Evolutionary conservation across 2,797 vertebrate genomes (phyloP), one percentile per base, ranked within the genome.

Genomic region (Thalassophryne amazonica): DNA sequence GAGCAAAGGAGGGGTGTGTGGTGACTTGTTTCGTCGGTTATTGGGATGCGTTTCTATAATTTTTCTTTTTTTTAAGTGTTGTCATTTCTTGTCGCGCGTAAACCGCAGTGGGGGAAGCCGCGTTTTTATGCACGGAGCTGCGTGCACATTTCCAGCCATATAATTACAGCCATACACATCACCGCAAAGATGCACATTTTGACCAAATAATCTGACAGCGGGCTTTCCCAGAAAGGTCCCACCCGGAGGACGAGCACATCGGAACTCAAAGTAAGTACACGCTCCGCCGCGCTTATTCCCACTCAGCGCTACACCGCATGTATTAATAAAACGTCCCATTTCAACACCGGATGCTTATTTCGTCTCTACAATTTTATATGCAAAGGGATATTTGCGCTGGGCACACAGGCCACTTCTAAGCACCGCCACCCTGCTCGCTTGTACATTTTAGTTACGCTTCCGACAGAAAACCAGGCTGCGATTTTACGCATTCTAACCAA

Each of bases 261-360:
- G 64, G 35, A 79, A 86, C 72, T 71, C 48, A 73, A 59, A 78
- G 86, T 88, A 75, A 87, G 86, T 88, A 79, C 71, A 73, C 74
- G 72, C 29, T 66, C 68, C 77, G 52, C 59, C 17, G 73, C 69
- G 59, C 49, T 45, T 62, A 69, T 74, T 63, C 67, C 31, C 6
- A 11, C 25, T 33, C 48, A 4, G 21, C 35, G 4, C 25, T 18
- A 8, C 4, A 45, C 11, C 5, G 8, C 27, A 45, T 69, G 29
- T 36, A 14, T 52, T 22, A 24, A 15, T 35, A 29, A 35, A 20
- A 46, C 3, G 42, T 30, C 35, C 28, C 0, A 2, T 48, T 51
- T 32, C 16, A 17, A 32, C 29, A 4, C 43, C 40, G 14, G 30
- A 24, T 57, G 54, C 14, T 27, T 42, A 25, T 40, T 5, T 16